Base-by-base conservation (phyloP, 2,888 invertebrate species). In the Spodoptera littoralis region DNA sequence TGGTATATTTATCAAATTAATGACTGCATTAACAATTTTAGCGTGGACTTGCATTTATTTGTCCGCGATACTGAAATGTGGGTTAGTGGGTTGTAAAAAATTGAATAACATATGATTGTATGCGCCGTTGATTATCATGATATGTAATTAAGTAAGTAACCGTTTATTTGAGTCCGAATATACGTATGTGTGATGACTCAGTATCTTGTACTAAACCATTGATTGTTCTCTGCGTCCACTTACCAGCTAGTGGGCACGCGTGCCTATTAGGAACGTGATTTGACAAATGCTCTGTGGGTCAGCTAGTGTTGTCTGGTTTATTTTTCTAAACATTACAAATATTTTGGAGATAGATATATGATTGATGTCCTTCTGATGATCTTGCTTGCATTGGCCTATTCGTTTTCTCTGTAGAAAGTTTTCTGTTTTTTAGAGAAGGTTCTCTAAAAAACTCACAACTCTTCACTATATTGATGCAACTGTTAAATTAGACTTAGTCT, bases 241-340 rank as follows among this genome's bases (percentile, higher is more conserved):
- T 72, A 66, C 52, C 60, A 60, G 50, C 68, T 66, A 61, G 63
- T 76, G 76, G 70, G 59, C 71, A 59, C 53, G 65, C 60, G 54
- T 61, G 68, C 65, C 64, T 70, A 81, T 91, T 90, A 88, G 80
- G 81, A 84, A 77, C 85, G 85, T 91, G 88, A 92, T 89, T 93
- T 86, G 89, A 87, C 87, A 84, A 86, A 84, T 80, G 75, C 70
- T 60, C 46, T 61, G 65, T 84, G 67, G 86, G 86, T 86, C 87
- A 84, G 67, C 76, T 65, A 71, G 71, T 72, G 79, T 85, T 87
- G 88, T 88, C 86, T 85, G 79, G 76, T 79, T 81, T 69, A 79
- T 67, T 65, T 48, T 61, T 54, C 49, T 67, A 65, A 52, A 62
- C 43, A 65, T 57, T 58, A 63, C 62, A 51, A 63, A 66, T 60